These are phyloP conservation scores for Turritopsis dohrnii DNA, from an alignment of 30 jellyfish, hydroid and myxozoan species.

Conservation along the genomic window DNA sequence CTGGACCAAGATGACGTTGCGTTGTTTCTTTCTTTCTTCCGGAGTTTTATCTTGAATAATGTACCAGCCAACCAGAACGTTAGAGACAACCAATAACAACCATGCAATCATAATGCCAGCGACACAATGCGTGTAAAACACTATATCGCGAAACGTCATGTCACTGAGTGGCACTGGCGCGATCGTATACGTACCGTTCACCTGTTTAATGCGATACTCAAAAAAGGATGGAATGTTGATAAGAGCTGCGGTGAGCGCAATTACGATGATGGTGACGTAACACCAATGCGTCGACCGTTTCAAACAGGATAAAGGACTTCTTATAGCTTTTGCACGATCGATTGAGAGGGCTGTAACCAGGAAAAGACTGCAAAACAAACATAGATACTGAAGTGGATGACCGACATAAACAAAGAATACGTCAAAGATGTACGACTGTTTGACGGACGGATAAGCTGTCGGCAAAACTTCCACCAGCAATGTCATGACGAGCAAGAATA, in stretches of 20 bases:
- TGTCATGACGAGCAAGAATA: neutral
- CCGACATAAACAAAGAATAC: neutral
- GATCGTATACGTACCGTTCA: neutral
- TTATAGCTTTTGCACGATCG: neutral
- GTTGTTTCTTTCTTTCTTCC: neutral
- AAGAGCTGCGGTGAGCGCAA: neutral
- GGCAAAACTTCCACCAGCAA: neutral
- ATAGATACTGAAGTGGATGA: neutral
- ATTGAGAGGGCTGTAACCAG: neutral
- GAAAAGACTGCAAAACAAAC: neutral
- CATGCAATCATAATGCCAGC: neutral
- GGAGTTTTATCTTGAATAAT: neutral
- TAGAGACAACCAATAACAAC: neutral
- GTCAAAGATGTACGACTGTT: neutral
- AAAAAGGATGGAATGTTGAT: neutral
- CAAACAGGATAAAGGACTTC: neutral
- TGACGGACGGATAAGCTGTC: neutral
- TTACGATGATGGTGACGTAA: neutral
- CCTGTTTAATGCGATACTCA: neutral
- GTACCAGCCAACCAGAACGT: neutral
- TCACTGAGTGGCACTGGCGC: neutral
- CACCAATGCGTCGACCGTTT: neutral
- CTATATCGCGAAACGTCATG: neutral
- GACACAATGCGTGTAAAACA: neutral
- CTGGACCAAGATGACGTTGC: neutral